Evolutionary conservation across 2,888 invertebrate genomes (phyloP).

Genomic region (Nowickia ferox): DNA sequence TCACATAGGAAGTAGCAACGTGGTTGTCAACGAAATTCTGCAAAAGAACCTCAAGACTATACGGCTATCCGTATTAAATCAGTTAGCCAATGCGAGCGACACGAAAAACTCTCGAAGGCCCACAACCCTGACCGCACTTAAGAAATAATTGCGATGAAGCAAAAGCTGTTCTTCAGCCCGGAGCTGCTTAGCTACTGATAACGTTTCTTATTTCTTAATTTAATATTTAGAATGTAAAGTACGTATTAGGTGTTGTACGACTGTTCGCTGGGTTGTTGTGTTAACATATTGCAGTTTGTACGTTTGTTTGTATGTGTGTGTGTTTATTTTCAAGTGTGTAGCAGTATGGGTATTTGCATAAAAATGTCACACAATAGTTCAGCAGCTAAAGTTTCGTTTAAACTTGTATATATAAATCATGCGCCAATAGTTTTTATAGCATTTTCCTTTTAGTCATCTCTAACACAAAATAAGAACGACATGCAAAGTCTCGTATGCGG

Average conservation of each 20-base stretch:
- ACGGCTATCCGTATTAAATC: too few relatives aligned
- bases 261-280: background rate
- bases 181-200: too few relatives aligned
- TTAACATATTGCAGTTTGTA: background rate
- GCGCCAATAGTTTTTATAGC: conserved; percentile 69
- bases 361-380: conserved; percentile 70
- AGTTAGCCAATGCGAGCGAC: too few relatives aligned
- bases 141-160: too few relatives aligned
- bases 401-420: conserved; percentile 67
- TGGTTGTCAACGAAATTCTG: too few relatives aligned
- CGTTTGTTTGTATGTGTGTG: background rate
- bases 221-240: too few relatives aligned
- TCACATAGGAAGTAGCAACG: too few relatives aligned
- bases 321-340: background rate
- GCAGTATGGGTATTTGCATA: conserved; percentile 26
- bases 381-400: conserved; percentile 63
- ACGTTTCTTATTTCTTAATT: too few relatives aligned
- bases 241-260: background rate
- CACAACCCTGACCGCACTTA: too few relatives aligned
- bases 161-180: too few relatives aligned
- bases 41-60: too few relatives aligned
- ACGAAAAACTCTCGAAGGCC: too few relatives aligned
- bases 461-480: conserved; percentile 22
- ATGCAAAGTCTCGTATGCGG: conserved; percentile 16
- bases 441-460: conserved; percentile 56